Percentiles rank a stretch among this genome's conserved stretches.
Evolutionary conservation across 2,888 invertebrate genomes (phyloP).

Genomic region (Trypoxylon attenuatum): DNA sequence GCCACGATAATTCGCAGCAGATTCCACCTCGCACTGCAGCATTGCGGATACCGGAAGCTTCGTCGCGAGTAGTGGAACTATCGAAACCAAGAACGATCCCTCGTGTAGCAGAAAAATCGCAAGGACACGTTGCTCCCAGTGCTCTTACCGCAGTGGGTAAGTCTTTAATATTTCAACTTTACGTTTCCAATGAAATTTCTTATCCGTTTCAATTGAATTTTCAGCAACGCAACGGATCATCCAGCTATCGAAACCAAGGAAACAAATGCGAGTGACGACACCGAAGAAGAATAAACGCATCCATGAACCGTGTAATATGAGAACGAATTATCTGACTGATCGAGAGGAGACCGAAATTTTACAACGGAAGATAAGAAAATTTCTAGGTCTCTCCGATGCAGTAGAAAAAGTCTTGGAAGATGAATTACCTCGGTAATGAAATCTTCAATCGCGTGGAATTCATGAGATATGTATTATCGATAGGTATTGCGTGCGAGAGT

Average conservation of each 20-base stretch:
- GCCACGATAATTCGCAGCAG: not conserved
- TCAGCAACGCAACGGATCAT: conserved; percentile 49
- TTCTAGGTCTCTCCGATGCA: no score
- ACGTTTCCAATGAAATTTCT: not conserved
- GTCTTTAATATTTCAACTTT: conserved; percentile 5
- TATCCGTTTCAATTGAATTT: no score
- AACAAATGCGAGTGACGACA: not conserved
- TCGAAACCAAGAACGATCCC: conserved; percentile 39
- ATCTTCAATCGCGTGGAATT: no score
- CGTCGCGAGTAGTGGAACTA: conserved; percentile 41
- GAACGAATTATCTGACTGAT: not conserved
- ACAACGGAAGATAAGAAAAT: not conserved
- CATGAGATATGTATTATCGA: no score
- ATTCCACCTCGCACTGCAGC: not conserved
- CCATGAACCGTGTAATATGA: not conserved
- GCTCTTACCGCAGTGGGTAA: conserved; percentile 51
- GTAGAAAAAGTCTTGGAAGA: no score
- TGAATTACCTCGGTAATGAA: no score
- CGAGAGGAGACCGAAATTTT: not conserved
- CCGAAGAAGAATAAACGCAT: not conserved
- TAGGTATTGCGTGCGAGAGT: no score
- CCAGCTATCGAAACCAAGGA: conserved; percentile 46
- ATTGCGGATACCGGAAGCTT: conserved; percentile 8
- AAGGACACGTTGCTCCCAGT: conserved; percentile 33
- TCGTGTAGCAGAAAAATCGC: conserved; percentile 21